Percentiles rank a stretch among this genome's conserved stretches.
Evolutionary conservation across 2,113 vertebrate species (phyloP).

Genomic region (Ageneiosus marmoratus): DNA sequence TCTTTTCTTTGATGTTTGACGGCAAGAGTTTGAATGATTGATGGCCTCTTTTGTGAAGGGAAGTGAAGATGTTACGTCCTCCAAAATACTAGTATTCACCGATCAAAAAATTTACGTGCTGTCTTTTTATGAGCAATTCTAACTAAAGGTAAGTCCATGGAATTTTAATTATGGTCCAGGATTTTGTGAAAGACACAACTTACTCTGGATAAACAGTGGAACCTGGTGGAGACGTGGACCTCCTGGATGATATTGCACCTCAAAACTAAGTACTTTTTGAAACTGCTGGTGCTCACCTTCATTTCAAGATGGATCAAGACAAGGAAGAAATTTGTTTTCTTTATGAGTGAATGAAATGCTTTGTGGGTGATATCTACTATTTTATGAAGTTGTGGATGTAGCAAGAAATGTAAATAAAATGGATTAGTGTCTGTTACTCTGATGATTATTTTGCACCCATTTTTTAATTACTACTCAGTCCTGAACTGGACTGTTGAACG

Average conservation of each 20-base stretch:
- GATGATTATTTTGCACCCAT: background rate
- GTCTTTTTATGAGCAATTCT: background rate
- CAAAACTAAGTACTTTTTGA: background rate
- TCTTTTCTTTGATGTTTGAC: background rate
- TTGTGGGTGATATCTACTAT: background rate
- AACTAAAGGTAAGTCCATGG: constrained; percentile 50
- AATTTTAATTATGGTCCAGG: background rate
- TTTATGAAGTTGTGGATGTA: background rate
- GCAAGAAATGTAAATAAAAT: background rate
- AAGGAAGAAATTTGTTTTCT: background rate
- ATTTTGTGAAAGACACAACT: background rate
- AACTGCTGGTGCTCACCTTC: background rate
- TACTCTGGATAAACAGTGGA: background rate
- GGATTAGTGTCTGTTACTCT: background rate
- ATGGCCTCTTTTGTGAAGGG: background rate
- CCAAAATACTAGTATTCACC: constrained; percentile 52
- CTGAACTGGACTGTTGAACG: background rate
- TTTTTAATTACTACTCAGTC: background rate
- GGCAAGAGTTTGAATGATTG: background rate
- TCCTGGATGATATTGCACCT: background rate
- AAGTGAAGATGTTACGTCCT: constrained; percentile 38
- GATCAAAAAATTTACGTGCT: background rate
- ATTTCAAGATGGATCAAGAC: background rate
- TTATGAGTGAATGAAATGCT: background rate
- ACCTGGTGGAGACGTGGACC: background rate